Base-by-base conservation (phyloP, 2,888 invertebrate genomes). In the Volucella inflata region DNA sequence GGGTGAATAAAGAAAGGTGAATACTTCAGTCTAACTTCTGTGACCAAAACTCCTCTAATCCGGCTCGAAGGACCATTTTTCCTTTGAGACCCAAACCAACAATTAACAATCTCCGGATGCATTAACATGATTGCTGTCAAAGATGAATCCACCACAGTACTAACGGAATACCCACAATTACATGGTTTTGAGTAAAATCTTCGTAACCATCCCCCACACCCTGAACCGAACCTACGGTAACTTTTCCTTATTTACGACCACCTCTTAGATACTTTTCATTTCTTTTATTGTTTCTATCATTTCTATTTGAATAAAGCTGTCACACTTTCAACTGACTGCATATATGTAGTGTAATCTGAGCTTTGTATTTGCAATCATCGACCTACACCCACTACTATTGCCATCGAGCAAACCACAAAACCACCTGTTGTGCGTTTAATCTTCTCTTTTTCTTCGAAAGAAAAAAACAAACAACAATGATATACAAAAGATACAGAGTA, bases 391-490 rank as follows among this genome's bases (percentile, higher is more conserved):
- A 74, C 78, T 62, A 53, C 38, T 40, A 38, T 14, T 55, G 8
- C 42, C 36, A 48, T 40, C 11, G 6, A 16, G 6, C 8, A 14
- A 30, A 44, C 55, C 46, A 14, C 38, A 65, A 57, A 77, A 68
- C 67, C 70, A 87, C 87, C 75, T 84, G 87, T 87, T 85, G 84
- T 85, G 87, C 79, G 75, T 80, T 59, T 76, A 57, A 46, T 65
- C 72, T 64, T 74, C 59, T 62, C 30, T 17, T 59, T 68, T 82
- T 72, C 76, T 68, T 90, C 92, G 93, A 90, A 91, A 38, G 12
- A 16, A 36, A 9, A 38, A 14, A 55, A 17, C 38, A 75, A 50
- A 48, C 64, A 64, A n/a, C 90, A 91, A 91, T 93, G 93, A 93
- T 10, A 44, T 14, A 53, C 30, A 40, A 51, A 48, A 62, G 38